Evolutionary conservation across 2,797 vertebrate genomes (phyloP), one percentile per base, ranked within the genome.

Genomic region (Semotilus atromaculatus): DNA sequence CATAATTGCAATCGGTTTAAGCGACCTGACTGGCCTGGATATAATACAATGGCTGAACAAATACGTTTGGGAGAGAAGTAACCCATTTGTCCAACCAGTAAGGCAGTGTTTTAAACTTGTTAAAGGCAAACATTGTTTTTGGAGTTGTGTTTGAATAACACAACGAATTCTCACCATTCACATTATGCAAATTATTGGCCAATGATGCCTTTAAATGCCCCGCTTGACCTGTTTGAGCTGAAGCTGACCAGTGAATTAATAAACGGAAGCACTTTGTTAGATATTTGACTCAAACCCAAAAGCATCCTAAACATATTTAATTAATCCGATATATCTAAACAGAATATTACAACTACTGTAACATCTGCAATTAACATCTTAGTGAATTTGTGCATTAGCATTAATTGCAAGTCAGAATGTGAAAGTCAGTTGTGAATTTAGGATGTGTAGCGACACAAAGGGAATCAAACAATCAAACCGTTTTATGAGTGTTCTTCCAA

Each of bases 401-500:
- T 18, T 45, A 19, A 4, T 43, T 19, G 14, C 1, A 26, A 48
- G 70, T 72, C 7, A 48, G 70, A 72, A 48, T 48, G 43, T 72
- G 43, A n/a, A 58, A n/a, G 23, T n/a, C 4, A n/a, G 55, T n/a
- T 58, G 9, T 55, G 53, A 55, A 55, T 48, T 18, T 48, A 5
- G 45, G 43, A n/a, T n/a, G n/a, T n/a, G 19, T 5, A 23, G 19
- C 23, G 73, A 36, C 34, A n/a, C 19, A 74, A 13, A 7, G 18
- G 29, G 11, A 74, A 62, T 34, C 29, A 11, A 45, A 73, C 43
- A 48, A 48, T 18, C 48, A 21, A 74, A 38, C 34, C 58, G 21
- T 73, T 85, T 75, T 78, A 45, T 60, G 77, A 83, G 34, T 66
- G 70, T 84, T 83, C 75, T 83, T 55, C 71, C 16, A 82, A 29